These are phyloP conservation scores for Sciurus vulgaris DNA, from an alignment of 2,797 vertebrate genomes.

Conservation along the genomic window DNA sequence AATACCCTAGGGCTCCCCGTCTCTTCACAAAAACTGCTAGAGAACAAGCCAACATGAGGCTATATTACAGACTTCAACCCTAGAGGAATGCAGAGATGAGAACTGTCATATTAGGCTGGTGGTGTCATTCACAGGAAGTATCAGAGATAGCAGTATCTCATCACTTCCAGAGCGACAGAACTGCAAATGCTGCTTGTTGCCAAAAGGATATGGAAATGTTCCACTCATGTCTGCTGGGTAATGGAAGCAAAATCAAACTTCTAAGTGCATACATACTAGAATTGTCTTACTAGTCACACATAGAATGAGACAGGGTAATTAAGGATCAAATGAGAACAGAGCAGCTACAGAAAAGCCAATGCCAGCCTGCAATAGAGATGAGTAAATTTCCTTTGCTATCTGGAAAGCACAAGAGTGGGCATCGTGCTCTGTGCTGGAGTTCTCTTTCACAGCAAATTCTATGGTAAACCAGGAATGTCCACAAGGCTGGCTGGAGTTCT, in stretches of 20 bases:
- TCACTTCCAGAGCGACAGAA: not conserved
- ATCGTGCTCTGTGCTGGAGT: not conserved
- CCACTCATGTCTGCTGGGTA: not conserved
- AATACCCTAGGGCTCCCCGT: not conserved
- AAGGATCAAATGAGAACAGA: conserved; percentile 9
- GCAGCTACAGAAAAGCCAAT: not conserved
- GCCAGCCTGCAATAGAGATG: not conserved
- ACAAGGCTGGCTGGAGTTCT: not conserved
- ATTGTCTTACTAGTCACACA: not conserved
- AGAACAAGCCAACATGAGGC: not conserved
- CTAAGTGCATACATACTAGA: not conserved
- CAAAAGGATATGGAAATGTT: not conserved
- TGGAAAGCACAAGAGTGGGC: not conserved
- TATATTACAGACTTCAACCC: not conserved
- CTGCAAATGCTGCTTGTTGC: not conserved
- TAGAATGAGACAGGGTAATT: conserved; percentile 35
- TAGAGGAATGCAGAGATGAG: not conserved
- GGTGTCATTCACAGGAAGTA: not conserved
- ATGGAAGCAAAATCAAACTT: conserved; percentile 53
- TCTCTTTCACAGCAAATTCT: not conserved
- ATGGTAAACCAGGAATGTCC: not conserved
- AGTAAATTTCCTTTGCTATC: conserved; percentile 22
- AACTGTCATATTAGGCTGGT: not conserved
- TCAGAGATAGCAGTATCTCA: not conserved
- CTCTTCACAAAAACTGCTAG: not conserved